Evolutionary conservation across 1,140 invertebrate species (phyloP).

Genomic region (Meloidogyne chitwoodi): DNA sequence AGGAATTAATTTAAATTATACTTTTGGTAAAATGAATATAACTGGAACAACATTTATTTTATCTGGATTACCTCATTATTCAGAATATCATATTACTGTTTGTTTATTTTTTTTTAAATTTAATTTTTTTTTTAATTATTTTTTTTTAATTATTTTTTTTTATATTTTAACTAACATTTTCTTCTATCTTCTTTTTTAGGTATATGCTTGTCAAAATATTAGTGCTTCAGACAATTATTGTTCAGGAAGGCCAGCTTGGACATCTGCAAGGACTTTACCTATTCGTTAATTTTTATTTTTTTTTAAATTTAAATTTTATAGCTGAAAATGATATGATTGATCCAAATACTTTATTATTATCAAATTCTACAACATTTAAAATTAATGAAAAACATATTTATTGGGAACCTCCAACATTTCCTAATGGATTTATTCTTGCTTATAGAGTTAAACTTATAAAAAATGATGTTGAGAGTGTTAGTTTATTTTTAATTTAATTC

Average conservation of each 20-base stretch:
- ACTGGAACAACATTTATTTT: conserved; percentile 48
- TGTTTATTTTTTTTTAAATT: conserved; percentile 19
- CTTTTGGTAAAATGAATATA: conserved; percentile 41
- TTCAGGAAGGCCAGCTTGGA: conserved; percentile 29
- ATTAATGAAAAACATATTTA: conserved; percentile 26
- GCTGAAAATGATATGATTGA: conserved; percentile 47
- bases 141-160: conserved; percentile 19
- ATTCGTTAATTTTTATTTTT: conserved; percentile 30
- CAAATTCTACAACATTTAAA: conserved; percentile 24
- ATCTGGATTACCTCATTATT: conserved; percentile 62
- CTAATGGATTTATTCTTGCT: conserved; percentile 49
- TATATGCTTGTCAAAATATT: conserved; percentile 48
- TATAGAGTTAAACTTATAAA: conserved; percentile 41
- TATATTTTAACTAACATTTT: background rate
- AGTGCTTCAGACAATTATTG: conserved; percentile 36
- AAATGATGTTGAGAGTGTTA: conserved; percentile 32
- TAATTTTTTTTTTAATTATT: background rate
- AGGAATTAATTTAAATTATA: conserved; percentile 16
- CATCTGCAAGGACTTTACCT: conserved; percentile 29
- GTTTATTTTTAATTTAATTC: conserved; percentile 21
- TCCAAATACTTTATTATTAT: conserved; percentile 28
- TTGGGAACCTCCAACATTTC: conserved; percentile 41
- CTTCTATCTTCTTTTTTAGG: conserved; percentile 10
- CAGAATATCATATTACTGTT: conserved; percentile 64
- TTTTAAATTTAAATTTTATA: conserved; percentile 22